phyloP scores from a whole-genome alignment of 2,797 vertebrate genomes.

The Cuniculus paca region DNA sequence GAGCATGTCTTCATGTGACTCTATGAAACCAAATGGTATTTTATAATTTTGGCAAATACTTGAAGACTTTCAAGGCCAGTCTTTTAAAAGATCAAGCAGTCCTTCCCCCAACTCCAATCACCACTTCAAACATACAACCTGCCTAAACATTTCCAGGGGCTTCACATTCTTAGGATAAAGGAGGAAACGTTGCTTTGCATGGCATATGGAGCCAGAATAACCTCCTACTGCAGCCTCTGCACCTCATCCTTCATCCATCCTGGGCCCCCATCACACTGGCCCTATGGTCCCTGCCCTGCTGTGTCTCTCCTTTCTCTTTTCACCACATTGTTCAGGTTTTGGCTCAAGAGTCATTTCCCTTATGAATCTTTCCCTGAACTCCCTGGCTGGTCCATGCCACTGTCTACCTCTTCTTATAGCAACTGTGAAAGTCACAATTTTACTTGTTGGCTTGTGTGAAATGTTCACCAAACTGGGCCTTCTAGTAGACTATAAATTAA shows the following conservation, averaged over 20 bases:
- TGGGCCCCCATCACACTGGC: not conserved
- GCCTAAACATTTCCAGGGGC: not conserved
- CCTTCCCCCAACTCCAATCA: not conserved
- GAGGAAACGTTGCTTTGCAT: not conserved
- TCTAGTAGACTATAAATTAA: not conserved
- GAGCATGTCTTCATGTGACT: slow-evolving; percentile 99
- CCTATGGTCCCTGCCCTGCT: not conserved
- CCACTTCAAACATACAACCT: not conserved
- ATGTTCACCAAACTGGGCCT: not conserved
- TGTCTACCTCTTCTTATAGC: not conserved
- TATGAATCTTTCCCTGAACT: not conserved
- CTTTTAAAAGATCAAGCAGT: not conserved
- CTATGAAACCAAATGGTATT: slow-evolving; percentile 87
- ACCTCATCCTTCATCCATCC: not conserved
- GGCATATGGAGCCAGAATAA: not conserved
- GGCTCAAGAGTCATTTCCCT: not conserved
- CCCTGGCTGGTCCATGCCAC: not conserved
- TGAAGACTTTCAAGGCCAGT: not conserved
- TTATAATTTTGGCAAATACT: not conserved
- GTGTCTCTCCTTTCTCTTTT: not conserved
- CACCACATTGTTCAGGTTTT: not conserved
- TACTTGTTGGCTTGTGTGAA: not conserved
- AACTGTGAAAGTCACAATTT: not conserved
- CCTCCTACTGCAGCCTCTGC: not conserved
- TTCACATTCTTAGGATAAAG: not conserved